These are phyloP conservation scores for Indicator indicator DNA, from an alignment of 2,113 vertebrate species.

Conservation along the genomic window DNA sequence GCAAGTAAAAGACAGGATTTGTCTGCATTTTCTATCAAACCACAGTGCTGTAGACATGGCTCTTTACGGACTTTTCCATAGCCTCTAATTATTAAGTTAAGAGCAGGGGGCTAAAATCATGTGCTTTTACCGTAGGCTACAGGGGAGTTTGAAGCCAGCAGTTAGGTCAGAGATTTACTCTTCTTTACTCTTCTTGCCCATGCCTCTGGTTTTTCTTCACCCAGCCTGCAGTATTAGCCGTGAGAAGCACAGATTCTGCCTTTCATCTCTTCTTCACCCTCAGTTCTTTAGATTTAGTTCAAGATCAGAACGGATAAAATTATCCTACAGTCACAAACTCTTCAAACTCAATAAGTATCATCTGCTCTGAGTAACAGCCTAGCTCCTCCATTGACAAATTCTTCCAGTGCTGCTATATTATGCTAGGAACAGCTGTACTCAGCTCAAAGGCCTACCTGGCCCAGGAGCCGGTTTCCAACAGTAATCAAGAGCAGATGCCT, in stretches of 20 bases:
- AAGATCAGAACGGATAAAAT: background rate
- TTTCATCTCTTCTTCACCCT: background rate
- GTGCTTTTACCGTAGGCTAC: background rate
- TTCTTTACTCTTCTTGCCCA: background rate
- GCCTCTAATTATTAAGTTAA: background rate
- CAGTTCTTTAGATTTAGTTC: background rate
- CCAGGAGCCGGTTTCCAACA: background rate
- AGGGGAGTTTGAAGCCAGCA: background rate
- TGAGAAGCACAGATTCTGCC: background rate
- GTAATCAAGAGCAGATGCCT: background rate
- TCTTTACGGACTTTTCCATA: background rate
- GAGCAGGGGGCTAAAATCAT: background rate
- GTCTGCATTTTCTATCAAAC: background rate
- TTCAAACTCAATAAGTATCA: background rate
- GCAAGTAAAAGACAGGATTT: background rate
- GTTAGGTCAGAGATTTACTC: background rate
- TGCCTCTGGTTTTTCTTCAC: background rate
- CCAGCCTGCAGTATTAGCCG: background rate
- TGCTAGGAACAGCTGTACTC: rapidly evolving
- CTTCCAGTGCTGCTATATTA: background rate
- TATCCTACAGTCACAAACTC: background rate
- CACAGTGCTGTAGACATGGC: background rate
- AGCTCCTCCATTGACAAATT: background rate
- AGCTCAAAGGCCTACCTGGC: background rate
- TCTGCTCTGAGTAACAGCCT: background rate